Conservation (phyloP, 2,113 vertebrate genomes). For the Brevimyrus niger region DNA sequence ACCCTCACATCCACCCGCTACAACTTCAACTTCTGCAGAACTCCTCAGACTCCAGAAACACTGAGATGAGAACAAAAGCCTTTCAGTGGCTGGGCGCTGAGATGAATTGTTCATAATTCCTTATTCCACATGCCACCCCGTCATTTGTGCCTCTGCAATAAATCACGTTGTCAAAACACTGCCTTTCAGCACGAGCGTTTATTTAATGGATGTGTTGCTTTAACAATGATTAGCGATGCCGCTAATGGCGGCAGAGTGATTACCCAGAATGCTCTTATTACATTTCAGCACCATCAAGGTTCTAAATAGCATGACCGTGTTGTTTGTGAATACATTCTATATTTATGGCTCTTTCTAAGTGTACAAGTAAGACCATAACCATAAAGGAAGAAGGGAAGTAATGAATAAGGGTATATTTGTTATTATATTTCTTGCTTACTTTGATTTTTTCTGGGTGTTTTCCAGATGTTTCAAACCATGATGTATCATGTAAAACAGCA, state of each 20-base stretch:
- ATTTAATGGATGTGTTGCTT: not conserved
- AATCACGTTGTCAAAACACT: not conserved
- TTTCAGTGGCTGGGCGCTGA: not conserved
- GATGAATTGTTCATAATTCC: not conserved
- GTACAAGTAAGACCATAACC: not conserved
- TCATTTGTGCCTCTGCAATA: not conserved
- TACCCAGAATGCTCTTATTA: not conserved
- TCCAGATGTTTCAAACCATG: not conserved
- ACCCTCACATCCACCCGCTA: not conserved
- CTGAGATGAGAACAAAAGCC: not conserved
- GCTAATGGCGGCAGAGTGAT: not conserved
- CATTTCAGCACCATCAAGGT: not conserved
- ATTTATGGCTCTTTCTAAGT: not conserved
- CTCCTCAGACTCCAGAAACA: not conserved
- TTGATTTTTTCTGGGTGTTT: not conserved
- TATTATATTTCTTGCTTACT: not conserved
- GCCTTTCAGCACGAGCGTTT: not conserved
- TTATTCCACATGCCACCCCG: not conserved
- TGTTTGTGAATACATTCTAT: not conserved
- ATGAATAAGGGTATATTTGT: not conserved
- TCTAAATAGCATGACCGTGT: not conserved
- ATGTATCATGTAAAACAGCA: not conserved
- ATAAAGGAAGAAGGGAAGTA: not conserved
- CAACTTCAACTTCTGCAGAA: not conserved
- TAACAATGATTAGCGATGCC: not conserved